Conservation (phyloP, 2,113 vertebrate genomes). For the Dermatemys mawii region DNA sequence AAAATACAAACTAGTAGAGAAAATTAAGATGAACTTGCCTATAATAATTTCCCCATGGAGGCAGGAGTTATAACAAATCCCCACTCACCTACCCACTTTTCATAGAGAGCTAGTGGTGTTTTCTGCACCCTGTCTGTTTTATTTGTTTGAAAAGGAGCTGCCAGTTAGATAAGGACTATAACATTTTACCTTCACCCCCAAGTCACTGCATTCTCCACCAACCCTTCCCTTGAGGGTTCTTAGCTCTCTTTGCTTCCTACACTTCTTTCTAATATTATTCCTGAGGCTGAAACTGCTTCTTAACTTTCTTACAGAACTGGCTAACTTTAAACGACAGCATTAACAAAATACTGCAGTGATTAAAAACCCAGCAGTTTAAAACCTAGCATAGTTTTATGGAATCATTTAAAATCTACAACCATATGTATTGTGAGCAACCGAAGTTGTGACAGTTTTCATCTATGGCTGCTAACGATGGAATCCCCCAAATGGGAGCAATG, state of each 20-base stretch:
- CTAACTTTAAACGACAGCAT: not conserved
- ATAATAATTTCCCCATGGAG: not conserved
- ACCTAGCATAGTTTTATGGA: not conserved
- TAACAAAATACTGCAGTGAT: not conserved
- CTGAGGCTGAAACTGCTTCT: not conserved
- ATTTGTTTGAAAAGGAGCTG: not conserved
- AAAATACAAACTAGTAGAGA: accelerated
- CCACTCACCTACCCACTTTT: not conserved
- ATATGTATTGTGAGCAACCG: not conserved
- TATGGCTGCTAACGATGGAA: not conserved
- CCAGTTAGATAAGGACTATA: not conserved
- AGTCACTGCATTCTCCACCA: not conserved
- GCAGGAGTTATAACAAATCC: not conserved
- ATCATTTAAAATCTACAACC: not conserved
- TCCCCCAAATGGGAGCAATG: not conserved
- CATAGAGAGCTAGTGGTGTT: not conserved
- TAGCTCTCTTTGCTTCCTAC: not conserved
- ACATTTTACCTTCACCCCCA: not conserved
- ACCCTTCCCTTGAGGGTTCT: not conserved
- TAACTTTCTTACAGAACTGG: not conserved
- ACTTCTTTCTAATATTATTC: slow-evolving; percentile 1
- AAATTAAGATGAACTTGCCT: not conserved
- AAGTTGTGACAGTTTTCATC: not conserved
- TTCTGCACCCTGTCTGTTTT: not conserved
- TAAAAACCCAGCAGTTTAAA: not conserved